Evolutionary conservation across 2,113 vertebrate genomes (phyloP), one percentile per base, ranked within the genome.

Genomic region (Hydrochoerus hydrochaeris): DNA sequence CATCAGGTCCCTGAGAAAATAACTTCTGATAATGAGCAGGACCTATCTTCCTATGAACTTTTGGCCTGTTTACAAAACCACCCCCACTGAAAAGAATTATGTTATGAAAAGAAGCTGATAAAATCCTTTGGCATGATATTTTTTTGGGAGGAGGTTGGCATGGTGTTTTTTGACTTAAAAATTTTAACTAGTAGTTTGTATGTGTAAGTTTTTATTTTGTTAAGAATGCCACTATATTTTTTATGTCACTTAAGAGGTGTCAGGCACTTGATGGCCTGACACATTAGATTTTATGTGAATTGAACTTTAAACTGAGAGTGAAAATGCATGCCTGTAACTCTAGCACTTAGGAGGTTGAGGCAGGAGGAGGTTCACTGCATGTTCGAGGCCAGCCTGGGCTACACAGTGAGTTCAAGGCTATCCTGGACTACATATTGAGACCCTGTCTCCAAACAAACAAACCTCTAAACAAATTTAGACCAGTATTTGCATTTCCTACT

Each of bases 161-260:
- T 77, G 24, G 24, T n/a, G n/a, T 22, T 44, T 73, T 41, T 30
- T 44, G 20, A 60, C 22, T 81, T 88, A 83, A 63, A 90, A 78
- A 19, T 30, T 89, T 84, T 32, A 75, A 82, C 58, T 65, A 78
- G 5, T 80, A 67, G 62, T 78, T 94, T 91, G 85, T 82, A n/a
- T 77, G 44, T 62, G 26, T 95, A 71, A 91, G 46, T 35, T 41
- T 78, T 83, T 62, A 77, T 88, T 94, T 93, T 88, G 69, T 44
- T 91, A 78, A 95, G 49, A 86, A 85, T 41, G n/a, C 54, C 46
- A 32, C 63, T 80, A 0, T 69, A 82, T 91, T 95, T 90, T 30
- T 93, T 1, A 49, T 95, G 58, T 87, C 44, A 38, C 7, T 92
- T 84, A 52, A 12, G 49, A 86, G 17, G 54, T 93, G 16, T 89